Evolutionary conservation across 2,113 vertebrate genomes (phyloP).

Genomic region (Podiceps cristatus): DNA sequence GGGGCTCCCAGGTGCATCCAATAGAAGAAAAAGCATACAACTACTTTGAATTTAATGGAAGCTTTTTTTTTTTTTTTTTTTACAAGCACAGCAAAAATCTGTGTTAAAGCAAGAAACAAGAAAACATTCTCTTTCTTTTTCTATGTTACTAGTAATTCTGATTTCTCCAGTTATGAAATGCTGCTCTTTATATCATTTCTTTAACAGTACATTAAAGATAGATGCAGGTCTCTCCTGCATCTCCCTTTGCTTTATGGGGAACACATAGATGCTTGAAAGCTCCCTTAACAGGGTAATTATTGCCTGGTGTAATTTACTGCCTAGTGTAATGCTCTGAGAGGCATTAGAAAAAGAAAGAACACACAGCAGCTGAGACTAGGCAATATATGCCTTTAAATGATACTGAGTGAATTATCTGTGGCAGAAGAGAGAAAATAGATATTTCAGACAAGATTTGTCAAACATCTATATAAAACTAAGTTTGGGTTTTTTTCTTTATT

Average conservation of each 20-base stretch:
- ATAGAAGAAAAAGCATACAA: not conserved
- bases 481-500: not conserved
- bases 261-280: not conserved
- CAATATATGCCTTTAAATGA: not conserved
- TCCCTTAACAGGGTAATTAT: conserved; percentile 1
- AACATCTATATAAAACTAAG: not conserved
- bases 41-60: not conserved
- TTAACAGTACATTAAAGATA: not conserved
- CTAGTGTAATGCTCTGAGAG: not conserved
- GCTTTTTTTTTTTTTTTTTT: not conserved
- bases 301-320: not conserved
- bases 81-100: not conserved
- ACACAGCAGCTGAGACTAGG: not conserved
- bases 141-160: not conserved
- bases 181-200: not conserved
- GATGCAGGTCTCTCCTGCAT: not conserved
- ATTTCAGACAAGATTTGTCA: not conserved
- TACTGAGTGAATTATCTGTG: not conserved
- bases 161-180: not conserved
- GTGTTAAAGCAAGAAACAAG: not conserved
- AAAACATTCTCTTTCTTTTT: not conserved
- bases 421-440: not conserved
- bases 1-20: not conserved
- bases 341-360: not conserved
- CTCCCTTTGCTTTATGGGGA: not conserved